Base-by-base conservation (phyloP, 2,113 vertebrate species). In the Callocephalon fimbriatum region DNA sequence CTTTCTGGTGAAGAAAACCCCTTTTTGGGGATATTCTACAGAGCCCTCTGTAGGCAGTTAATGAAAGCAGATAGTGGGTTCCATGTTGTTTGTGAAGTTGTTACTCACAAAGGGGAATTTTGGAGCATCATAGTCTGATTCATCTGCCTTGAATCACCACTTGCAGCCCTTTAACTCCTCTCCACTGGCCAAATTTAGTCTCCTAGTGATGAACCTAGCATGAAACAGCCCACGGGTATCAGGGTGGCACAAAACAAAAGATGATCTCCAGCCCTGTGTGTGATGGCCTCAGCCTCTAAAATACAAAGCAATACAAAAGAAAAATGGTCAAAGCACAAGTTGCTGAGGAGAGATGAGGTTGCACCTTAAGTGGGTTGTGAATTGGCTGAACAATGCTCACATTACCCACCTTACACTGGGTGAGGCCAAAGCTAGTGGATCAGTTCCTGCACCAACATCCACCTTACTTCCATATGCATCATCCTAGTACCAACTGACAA, bases 181-280 rank as follows among this genome's bases (percentile, higher is more conserved):
- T 92, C 19, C 62, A 25, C 15, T 31, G 20, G 10, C 35, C n/a
- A 62, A 42, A 47, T 6, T 9, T 73, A 32, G 5, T 32, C 12
- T 76, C 20, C 8, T 48, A 35, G 47, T 31, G 47, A 70, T 20
- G 27, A 80, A 53, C 25, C 1, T 4, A 71, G 9, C 29, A 72
- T 1, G 32, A 85, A 70, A 32, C 0, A 0, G 5, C 20, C 26
- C 54, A 35, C 35, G 67, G 16, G 11, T 48, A 7, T 15, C 6
- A 32, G 7, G 9, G 18, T 19, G 35, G 5, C 47, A 74, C 23
- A 82, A 72, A 92, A 29, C 5, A 38, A 26, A 91, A 35, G 2
- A 21, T 3, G 10, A 45, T 8, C 40, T 84, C 45, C 63, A 93
- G 19, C 40, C 6, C 48, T 48, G 16, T 18, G 17, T 12, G 1